phyloP scores from a whole-genome alignment of 2,113 vertebrate species.

The Gavia stellata region DNA sequence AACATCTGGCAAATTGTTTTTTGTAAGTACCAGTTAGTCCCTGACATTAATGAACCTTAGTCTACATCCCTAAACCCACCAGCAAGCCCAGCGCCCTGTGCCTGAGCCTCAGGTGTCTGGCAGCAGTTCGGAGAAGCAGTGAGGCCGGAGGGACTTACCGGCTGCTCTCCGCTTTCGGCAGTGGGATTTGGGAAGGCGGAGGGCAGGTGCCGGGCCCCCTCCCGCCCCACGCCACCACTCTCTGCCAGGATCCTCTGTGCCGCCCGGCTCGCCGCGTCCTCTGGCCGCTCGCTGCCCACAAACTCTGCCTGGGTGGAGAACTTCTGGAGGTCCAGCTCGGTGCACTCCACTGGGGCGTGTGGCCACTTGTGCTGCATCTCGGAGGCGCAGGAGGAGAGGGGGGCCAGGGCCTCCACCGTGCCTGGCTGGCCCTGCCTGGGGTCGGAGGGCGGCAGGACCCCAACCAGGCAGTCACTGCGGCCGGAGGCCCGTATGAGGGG shows the following conservation, averaged over 20 bases:
- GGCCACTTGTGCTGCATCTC: slow-evolving; percentile 67
- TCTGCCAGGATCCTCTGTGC: background rate
- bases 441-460: background rate
- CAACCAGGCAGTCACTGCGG: background rate
- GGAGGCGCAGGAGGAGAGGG: slow-evolving; percentile 65
- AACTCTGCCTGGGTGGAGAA: slow-evolving; percentile 46
- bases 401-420: background rate
- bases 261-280: background rate
- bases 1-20: background rate
- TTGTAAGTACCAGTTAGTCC: background rate
- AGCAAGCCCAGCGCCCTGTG: rapidly evolving
- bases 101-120: rapidly evolving
- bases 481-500: slow-evolving; percentile 43
- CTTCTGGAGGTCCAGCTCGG: slow-evolving; percentile 77
- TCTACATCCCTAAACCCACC: rapidly evolving
- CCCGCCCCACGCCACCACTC: background rate
- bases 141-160: background rate
- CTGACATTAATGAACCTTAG: rapidly evolving
- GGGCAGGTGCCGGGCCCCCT: background rate
- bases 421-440: background rate
- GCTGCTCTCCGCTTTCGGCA: background rate
- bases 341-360: slow-evolving; percentile 77
- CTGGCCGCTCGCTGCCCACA: background rate
- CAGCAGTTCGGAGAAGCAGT: rapidly evolving
- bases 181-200: background rate